A percentile compares a stretch with the other conserved stretches of the same genome.
phyloP scores from a whole-genome alignment of 2,797 vertebrate genomes.

The Rhabdophis nuchalis region DNA sequence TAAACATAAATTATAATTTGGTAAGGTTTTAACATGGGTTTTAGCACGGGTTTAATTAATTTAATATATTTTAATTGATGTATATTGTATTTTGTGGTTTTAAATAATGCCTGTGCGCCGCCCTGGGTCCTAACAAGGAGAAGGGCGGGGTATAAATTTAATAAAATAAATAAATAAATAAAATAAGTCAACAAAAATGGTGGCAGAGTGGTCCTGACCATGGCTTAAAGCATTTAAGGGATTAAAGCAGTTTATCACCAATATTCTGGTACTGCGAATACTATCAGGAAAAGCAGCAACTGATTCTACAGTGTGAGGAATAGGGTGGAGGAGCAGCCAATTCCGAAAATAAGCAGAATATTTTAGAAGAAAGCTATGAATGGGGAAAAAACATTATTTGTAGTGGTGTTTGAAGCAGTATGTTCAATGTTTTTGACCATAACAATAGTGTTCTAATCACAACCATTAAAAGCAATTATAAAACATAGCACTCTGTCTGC shows the following conservation, averaged over 20 bases:
- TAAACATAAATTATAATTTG: too few species aligned
- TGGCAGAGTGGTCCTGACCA: background rate
- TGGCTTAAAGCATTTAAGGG: background rate
- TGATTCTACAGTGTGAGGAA: background rate
- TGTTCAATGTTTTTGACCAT: background rate
- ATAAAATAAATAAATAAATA: too few species aligned
- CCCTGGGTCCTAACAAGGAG: too few species aligned
- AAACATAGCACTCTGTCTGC: background rate
- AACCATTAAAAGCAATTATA: background rate
- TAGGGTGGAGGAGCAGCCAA: background rate
- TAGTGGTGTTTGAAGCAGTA: background rate
- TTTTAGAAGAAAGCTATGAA: background rate
- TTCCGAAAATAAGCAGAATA: background rate
- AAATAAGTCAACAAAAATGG: background rate
- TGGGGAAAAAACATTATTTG: background rate
- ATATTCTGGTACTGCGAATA: background rate
- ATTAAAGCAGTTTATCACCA: background rate
- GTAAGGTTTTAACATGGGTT: too few species aligned
- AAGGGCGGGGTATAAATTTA: too few species aligned
- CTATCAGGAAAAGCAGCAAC: background rate
- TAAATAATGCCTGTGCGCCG: too few species aligned
- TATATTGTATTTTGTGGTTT: too few species aligned
- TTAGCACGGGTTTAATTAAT: too few species aligned
- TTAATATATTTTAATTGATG: too few species aligned
- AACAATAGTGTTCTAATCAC: background rate